A percentile compares a stretch with the other conserved stretches of the same genome.
phyloP scores from a whole-genome alignment of 2,113 vertebrate species.

The Aptenodytes patagonicus region DNA sequence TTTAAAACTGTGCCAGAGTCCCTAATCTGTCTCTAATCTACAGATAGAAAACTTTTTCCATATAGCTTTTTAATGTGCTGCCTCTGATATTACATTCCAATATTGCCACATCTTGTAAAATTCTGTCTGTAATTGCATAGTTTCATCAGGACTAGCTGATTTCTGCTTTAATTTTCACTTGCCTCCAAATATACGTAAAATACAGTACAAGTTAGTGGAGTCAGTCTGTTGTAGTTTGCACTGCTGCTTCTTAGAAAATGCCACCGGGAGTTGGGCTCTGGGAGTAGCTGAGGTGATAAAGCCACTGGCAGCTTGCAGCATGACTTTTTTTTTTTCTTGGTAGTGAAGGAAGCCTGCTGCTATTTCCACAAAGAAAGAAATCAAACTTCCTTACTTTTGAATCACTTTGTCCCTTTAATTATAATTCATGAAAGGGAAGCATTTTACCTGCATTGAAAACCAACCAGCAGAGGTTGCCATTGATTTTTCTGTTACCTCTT shows the following conservation, averaged over 20 bases:
- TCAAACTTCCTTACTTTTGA: neutral
- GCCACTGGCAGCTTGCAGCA: neutral
- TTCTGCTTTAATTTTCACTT: neutral
- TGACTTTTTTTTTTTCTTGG: neutral
- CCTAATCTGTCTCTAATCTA: neutral
- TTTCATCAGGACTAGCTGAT: neutral
- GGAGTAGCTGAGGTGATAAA: neutral
- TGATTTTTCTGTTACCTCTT: neutral
- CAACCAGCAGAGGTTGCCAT: constrained; percentile 26
- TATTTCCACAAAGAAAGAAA: neutral
- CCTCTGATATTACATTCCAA: neutral
- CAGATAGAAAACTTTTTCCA: neutral
- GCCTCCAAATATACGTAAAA: rapidly evolving
- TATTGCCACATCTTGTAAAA: neutral
- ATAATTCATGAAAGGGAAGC: neutral
- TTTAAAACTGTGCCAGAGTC: neutral
- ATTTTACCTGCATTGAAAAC: neutral
- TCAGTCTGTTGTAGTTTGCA: neutral
- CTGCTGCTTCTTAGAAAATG: neutral
- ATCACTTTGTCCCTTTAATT: neutral
- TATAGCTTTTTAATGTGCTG: neutral
- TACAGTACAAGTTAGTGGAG: neutral
- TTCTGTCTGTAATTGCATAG: neutral
- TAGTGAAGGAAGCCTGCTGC: neutral
- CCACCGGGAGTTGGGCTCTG: rapidly evolving